Conservation (phyloP, 2,888 invertebrate species). For the Dryocosmus kuriphilus region DNA sequence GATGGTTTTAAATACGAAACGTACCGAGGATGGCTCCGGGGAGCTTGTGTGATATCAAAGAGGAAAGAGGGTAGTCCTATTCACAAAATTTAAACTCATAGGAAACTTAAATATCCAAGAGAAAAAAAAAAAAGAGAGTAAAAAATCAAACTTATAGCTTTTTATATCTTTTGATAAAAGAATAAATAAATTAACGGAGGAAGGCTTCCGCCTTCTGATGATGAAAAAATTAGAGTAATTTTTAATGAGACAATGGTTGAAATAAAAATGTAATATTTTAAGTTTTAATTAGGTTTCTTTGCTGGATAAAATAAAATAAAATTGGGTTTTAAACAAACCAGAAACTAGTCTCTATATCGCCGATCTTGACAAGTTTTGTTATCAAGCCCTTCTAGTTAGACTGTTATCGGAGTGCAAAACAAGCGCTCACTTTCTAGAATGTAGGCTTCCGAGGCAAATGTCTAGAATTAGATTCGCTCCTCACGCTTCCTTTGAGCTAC, state of each 20-base stretch:
- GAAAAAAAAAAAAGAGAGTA: too few species aligned
- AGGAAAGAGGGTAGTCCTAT: conserved; percentile 20
- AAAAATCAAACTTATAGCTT: too few species aligned
- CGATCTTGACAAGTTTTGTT: conserved; percentile 42
- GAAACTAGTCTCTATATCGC: conserved; percentile 21
- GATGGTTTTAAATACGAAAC: conserved; percentile 67
- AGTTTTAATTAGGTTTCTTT: background rate
- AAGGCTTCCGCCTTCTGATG: too few species aligned
- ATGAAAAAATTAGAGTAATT: too few species aligned
- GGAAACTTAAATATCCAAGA: too few species aligned
- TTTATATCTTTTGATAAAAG: too few species aligned
- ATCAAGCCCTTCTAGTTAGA: conserved; percentile 46
- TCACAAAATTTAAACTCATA: background rate
- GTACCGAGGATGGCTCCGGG: conserved; percentile 51
- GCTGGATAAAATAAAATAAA: background rate
- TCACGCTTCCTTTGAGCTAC: conserved; percentile 54
- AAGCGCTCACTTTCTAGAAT: conserved; percentile 55
- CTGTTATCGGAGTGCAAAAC: conserved; percentile 55
- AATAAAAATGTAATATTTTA: background rate
- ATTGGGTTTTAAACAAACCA: conserved; percentile 35
- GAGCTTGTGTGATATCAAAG: conserved; percentile 24
- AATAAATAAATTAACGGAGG: too few species aligned
- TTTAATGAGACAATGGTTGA: background rate
- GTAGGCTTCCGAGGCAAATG: conserved; percentile 53
- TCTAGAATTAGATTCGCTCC: conserved; percentile 57